phyloP scores from a whole-genome alignment of 1,140 invertebrate genomes.

The Parasteatoda tepidariorum region DNA sequence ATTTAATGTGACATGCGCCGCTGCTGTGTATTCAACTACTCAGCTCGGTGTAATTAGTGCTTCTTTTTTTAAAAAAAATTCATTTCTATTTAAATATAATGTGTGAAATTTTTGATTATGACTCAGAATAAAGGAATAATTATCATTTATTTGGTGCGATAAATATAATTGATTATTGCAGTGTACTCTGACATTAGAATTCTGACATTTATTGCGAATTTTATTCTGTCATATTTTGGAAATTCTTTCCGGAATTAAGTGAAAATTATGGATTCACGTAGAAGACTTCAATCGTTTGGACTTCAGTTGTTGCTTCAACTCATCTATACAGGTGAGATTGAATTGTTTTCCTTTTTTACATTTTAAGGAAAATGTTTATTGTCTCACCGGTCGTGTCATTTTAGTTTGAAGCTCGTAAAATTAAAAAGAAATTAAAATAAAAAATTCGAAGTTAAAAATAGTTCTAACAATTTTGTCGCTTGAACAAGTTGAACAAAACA shows the following conservation, averaged over 20 bases:
- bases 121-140: not conserved
- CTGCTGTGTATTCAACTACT: not conserved
- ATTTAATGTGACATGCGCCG: not conserved
- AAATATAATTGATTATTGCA: too few relatives aligned
- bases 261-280: slow-evolving; percentile 17
- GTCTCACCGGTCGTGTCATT: too few relatives aligned
- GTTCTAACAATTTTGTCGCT: too few relatives aligned
- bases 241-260: not conserved
- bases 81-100: not conserved
- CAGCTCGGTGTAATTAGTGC: not conserved
- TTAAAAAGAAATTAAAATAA: too few relatives aligned
- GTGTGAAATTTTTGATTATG: not conserved
- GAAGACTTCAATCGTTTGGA: slow-evolving; percentile 1
- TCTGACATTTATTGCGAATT: too few relatives aligned
- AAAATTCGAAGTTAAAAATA: too few relatives aligned
- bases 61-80: not conserved
- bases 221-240: not conserved
- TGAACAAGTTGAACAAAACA: too few relatives aligned
- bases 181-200: not conserved
- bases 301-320: not conserved
- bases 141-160: too few relatives aligned
- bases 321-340: slow-evolving; percentile 37
- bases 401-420: too few relatives aligned
- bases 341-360: not conserved
- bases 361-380: too few relatives aligned